phyloP scores from a whole-genome alignment of 2,113 vertebrate genomes.

The Damaliscus lunatus region DNA sequence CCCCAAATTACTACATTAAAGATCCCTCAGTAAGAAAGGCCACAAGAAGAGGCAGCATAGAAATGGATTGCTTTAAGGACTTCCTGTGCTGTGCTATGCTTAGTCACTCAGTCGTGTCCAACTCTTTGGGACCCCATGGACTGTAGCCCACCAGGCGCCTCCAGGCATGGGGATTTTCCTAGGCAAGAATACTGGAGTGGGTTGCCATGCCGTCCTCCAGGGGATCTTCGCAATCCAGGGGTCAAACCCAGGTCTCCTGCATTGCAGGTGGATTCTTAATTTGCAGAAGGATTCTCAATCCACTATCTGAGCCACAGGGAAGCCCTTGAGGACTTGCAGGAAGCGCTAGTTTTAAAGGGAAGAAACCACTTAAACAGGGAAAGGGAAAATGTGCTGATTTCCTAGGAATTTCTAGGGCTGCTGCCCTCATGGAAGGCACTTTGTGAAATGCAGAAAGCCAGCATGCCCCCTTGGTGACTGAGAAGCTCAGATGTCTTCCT shows the following conservation, averaged over 20 bases:
- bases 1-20: neutral
- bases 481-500: neutral
- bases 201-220: neutral
- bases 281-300: neutral
- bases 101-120: accelerated
- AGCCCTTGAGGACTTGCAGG: neutral
- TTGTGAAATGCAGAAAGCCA: neutral
- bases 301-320: neutral
- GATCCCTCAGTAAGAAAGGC: neutral
- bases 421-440: neutral
- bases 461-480: neutral
- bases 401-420: neutral
- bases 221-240: neutral
- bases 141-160: neutral
- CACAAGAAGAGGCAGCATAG: neutral
- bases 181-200: neutral
- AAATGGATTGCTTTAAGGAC: neutral
- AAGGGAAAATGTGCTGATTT: neutral
- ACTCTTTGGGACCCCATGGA: neutral
- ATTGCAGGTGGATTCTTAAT: neutral
- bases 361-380: neutral
- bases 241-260: neutral
- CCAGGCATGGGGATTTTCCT: neutral
- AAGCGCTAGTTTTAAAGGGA: constrained; percentile 15
- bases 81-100: neutral